phyloP scores from a whole-genome alignment of 1,140 invertebrate genomes.

The Drosophila triauraria region DNA sequence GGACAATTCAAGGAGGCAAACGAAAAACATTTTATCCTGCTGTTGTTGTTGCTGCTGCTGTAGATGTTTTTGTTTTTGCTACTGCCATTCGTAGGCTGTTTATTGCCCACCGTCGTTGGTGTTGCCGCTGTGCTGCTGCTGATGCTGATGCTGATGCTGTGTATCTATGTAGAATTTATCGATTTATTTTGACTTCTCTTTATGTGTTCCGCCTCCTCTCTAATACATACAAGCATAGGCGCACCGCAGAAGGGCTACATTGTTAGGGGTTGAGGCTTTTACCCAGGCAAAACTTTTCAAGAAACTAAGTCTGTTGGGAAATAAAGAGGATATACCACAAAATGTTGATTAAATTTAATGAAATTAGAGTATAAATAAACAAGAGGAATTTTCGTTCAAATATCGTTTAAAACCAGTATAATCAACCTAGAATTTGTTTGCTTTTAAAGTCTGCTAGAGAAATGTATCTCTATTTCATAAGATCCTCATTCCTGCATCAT shows the following conservation, averaged over 20 bases:
- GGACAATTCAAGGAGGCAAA: conserved; percentile 79
- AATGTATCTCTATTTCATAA: not conserved
- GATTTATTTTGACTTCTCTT: conserved; percentile 82
- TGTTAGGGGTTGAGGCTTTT: conserved; percentile 1
- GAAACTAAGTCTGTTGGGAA: not conserved
- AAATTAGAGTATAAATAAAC: too few species aligned
- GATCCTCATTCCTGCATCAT: not conserved
- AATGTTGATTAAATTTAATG: too few species aligned
- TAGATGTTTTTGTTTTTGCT: conserved; percentile 15
- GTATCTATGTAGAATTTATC: conserved; percentile 75
- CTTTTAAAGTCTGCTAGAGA: not conserved
- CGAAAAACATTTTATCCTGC: conserved; percentile 68
- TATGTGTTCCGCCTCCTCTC: conserved; percentile 51
- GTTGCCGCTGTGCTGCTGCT: conserved; percentile 38
- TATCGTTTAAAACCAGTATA: too few species aligned
- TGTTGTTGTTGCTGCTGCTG: conserved; percentile 27
- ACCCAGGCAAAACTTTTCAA: not conserved
- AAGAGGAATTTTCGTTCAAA: too few species aligned
- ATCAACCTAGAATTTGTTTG: not conserved
- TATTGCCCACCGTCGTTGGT: conserved; percentile 52
- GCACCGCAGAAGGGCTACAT: not conserved
- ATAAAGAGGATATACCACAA: too few species aligned
- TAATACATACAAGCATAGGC: conserved; percentile 48
- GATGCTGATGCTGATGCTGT: conserved; percentile 43
- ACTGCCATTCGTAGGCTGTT: conserved; percentile 70